Base-by-base conservation (phyloP, 1,140 invertebrate genomes). In the Steinernema khuongi region DNA sequence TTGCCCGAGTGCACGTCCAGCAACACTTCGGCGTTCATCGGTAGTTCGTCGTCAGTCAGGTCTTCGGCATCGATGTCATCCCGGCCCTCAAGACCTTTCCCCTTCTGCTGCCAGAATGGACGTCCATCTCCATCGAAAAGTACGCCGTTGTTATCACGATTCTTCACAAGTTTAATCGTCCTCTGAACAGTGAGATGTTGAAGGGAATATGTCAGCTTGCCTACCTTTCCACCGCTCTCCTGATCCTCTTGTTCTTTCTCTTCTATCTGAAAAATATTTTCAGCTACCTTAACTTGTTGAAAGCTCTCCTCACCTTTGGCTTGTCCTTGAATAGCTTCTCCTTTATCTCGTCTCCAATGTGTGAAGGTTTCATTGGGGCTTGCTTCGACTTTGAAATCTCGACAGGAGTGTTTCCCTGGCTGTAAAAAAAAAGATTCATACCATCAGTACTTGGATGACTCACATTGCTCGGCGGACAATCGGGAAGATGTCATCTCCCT, bases 401-500 rank as follows among this genome's bases (percentile, higher is more conserved):
- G 50, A 22, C 22, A n/a, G 14, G 50, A 2, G 50, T 17, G 19
- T 4, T 26, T 11, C 14, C 22, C 50, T 60, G 50, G n/a, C n/a
- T n/a, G n/a, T n/a, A n/a, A n/a, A 60, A 60, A n/a, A 11, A 60
- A 7, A 22, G 14, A 22, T 7, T 22, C 7, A 60, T 4, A 60
- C 19, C 19, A 14, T 60, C 4, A 60, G 14, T 17, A 18, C 19
- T 44, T 18, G 18, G 70, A 70, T 18, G 31, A 11, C 70, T 71
- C n/a, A 26, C 26, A 4, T 72, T 68, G 70, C 18, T n/a, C n/a
- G n/a, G n/a, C n/a, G n/a, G 66, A 60, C 7, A 7, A 22, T 22
- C 22, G 50, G 71, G 44, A 72, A 72, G 4, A 69, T 26, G 19
- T 72, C 71, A 29, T 72, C 71, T 1, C 71, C 71, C 43, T 72